Conservation (phyloP, 2,888 invertebrate genomes). For the Sericinus montela region DNA sequence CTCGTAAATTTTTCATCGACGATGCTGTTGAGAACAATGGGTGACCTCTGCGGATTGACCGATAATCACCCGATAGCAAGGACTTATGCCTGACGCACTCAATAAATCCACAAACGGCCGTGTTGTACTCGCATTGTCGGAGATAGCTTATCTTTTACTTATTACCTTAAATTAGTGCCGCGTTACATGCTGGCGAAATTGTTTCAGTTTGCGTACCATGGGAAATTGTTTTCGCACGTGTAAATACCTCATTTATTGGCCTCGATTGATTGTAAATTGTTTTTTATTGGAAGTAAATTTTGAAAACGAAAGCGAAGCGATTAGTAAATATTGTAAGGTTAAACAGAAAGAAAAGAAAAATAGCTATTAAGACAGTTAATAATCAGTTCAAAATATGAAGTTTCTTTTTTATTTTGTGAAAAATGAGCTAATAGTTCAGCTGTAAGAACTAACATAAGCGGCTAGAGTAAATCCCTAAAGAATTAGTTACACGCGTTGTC, state of each 20-base stretch:
- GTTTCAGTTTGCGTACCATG: conserved; percentile 11
- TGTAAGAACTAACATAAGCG: no score
- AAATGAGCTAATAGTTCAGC: no score
- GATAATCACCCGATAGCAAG: conserved; percentile 39
- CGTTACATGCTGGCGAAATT: conserved; percentile 13
- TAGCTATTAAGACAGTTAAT: no score
- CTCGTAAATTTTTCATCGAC: conserved; percentile 24
- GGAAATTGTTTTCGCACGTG: background rate
- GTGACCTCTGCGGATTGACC: conserved; percentile 37
- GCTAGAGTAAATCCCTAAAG: no score
- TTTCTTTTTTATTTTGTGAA: no score
- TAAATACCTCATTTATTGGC: background rate
- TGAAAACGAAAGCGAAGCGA: no score
- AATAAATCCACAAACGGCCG: conserved; percentile 33
- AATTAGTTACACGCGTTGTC: no score
- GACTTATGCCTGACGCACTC: conserved; percentile 34
- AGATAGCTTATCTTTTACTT: conserved; percentile 38
- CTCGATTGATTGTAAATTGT: background rate
- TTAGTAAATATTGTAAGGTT: no score
- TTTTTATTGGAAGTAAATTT: no score
- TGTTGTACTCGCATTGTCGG: conserved; percentile 31
- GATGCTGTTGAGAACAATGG: conserved; percentile 29
- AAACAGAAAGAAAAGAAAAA: no score
- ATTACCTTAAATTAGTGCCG: conserved; percentile 26
- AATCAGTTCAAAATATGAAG: no score